Percentiles rank a stretch among this genome's conserved stretches.
Evolutionary conservation across 2,113 vertebrate genomes (phyloP).

Genomic region (Rhinichthys klamathensis): DNA sequence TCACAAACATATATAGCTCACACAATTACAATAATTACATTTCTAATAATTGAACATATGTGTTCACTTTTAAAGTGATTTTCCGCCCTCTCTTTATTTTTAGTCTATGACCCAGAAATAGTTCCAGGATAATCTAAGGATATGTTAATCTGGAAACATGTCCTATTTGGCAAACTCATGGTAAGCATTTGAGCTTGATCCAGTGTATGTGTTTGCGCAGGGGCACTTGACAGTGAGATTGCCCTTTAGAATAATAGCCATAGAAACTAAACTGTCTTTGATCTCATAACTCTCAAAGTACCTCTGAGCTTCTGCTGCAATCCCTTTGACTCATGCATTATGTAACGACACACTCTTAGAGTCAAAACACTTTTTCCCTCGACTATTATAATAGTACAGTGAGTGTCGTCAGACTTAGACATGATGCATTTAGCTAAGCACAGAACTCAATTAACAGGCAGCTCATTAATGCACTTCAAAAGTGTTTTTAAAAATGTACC

Average conservation of each 20-base stretch:
- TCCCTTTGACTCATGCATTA: constrained; percentile 17
- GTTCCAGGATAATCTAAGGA: not conserved
- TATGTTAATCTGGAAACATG: not conserved
- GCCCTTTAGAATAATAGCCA: not conserved
- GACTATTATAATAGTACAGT: constrained; percentile 12
- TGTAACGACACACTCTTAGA: not conserved
- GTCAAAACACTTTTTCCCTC: constrained; percentile 7
- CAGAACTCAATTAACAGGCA: not conserved
- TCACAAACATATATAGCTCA: not conserved
- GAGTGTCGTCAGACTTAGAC: not conserved
- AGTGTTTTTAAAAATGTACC: not conserved
- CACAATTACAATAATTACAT: not conserved
- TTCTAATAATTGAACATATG: not conserved
- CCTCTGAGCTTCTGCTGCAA: not conserved
- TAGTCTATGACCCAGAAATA: not conserved
- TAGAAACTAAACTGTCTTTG: not conserved
- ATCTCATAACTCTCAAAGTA: constrained; percentile 18
- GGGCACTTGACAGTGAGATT: not conserved
- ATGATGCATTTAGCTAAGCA: not conserved
- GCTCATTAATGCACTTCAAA: constrained; percentile 15
- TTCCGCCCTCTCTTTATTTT: not conserved
- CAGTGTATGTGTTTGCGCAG: not conserved
- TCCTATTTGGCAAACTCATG: not conserved
- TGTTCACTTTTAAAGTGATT: not conserved
- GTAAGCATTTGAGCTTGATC: not conserved